Conservation (phyloP, 2,888 invertebrate species). For the Acleris sparsana region DNA sequence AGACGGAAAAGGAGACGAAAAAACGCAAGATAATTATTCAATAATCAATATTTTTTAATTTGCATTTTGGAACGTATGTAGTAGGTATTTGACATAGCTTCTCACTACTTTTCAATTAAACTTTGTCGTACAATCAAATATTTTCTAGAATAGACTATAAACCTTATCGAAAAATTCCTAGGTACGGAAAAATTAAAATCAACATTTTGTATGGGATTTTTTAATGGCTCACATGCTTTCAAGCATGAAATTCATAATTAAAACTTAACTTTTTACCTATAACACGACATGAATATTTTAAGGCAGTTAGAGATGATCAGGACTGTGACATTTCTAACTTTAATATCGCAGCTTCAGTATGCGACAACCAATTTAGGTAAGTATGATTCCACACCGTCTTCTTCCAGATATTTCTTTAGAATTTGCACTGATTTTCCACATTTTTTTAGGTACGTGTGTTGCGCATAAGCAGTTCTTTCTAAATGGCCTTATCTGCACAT, state of each 20-base stretch:
- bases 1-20: too few relatives aligned
- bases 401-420: conserved; percentile 7
- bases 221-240: conserved; percentile 46
- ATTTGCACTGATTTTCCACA: conserved; percentile 17
- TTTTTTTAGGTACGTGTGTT: conserved; percentile 59
- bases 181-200: conserved; percentile 44
- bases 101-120: too few relatives aligned
- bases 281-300: conserved; percentile 42
- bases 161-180: conserved; percentile 13
- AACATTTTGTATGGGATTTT: conserved; percentile 43
- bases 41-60: too few relatives aligned
- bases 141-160: conserved; percentile 5
- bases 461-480: conserved; percentile 64
- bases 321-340: conserved; percentile 54
- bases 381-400: conserved; percentile 42
- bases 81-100: too few relatives aligned
- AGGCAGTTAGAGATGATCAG: conserved; percentile 56
- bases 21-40: too few relatives aligned
- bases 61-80: too few relatives aligned
- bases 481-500: conserved; percentile 62
- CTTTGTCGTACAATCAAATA: too few relatives aligned
- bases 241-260: conserved; percentile 52
- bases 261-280: conserved; percentile 41
- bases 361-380: conserved; percentile 53
- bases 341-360: conserved; percentile 51